phyloP scores from a whole-genome alignment of 2,797 vertebrate genomes.

The Aythya fuligula region DNA sequence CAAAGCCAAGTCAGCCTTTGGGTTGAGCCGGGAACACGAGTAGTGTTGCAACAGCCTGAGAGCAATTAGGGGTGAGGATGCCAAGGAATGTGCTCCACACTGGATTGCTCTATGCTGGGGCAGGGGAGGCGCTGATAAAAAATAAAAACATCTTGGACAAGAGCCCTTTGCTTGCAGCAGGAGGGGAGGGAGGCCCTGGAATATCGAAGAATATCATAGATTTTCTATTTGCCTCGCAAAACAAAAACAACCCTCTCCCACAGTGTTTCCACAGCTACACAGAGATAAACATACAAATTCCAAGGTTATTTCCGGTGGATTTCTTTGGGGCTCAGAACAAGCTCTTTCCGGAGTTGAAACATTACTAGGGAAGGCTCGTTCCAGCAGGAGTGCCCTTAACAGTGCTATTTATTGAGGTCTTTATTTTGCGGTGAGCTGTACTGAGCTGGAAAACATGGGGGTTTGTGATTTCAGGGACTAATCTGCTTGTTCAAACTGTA shows the following conservation, averaged over 20 bases:
- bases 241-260: neutral
- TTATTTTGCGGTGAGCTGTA: neutral
- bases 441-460: constrained; percentile 14
- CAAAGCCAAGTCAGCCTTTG: constrained; percentile 37
- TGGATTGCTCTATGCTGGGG: constrained; percentile 47
- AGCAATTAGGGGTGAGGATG: constrained; percentile 36
- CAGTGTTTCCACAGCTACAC: constrained; percentile 47
- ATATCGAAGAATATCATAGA: neutral
- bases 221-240: constrained; percentile 28
- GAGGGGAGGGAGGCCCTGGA: constrained; percentile 3
- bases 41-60: constrained; percentile 41
- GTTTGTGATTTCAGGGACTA: constrained; percentile 41
- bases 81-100: constrained; percentile 47
- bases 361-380: constrained; percentile 17
- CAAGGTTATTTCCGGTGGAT: constrained; percentile 55
- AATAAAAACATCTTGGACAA: constrained; percentile 36
- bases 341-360: constrained; percentile 22
- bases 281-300: constrained; percentile 56
- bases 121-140: constrained; percentile 56
- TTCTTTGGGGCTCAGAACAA: constrained; percentile 29
- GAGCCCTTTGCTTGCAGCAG: constrained; percentile 53
- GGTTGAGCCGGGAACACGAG: neutral
- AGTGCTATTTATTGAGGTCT: constrained; percentile 7
- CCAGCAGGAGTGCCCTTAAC: constrained; percentile 21
- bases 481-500: constrained; percentile 49